phyloP scores from a whole-genome alignment of 2,113 vertebrate species.

The Sarotherodon lohbergeri region DNA sequence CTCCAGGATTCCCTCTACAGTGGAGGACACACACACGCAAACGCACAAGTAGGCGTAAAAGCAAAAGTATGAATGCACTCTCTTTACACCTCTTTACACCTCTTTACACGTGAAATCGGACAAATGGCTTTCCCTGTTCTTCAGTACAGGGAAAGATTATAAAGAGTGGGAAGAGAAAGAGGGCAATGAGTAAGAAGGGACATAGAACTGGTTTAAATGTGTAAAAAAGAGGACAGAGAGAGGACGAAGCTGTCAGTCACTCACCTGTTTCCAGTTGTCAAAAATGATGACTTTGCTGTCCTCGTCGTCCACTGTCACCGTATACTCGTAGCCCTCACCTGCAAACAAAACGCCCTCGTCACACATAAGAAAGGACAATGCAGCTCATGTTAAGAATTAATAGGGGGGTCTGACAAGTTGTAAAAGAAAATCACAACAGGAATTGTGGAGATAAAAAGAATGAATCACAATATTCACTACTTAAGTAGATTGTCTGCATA shows the following conservation, averaged over 20 bases:
- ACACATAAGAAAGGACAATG: background rate
- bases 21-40: background rate
- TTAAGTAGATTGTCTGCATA: background rate
- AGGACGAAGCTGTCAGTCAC: background rate
- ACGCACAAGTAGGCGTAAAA: background rate
- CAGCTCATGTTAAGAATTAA: background rate
- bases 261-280: conserved; percentile 78
- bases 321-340: conserved; percentile 74
- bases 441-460: background rate
- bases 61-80: background rate
- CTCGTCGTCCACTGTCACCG: conserved; percentile 74
- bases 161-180: background rate
- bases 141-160: background rate
- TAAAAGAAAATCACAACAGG: background rate
- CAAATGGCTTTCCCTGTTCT: background rate
- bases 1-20: background rate
- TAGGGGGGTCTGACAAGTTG: background rate
- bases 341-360: conserved; percentile 8
- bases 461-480: background rate
- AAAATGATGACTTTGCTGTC: conserved; percentile 74
- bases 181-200: background rate
- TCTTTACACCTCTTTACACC: background rate
- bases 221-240: background rate
- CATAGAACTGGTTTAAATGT: background rate
- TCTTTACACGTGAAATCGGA: background rate